These are phyloP conservation scores for Australoheros facetus DNA, from an alignment of 2,797 vertebrate species.

Conservation along the genomic window DNA sequence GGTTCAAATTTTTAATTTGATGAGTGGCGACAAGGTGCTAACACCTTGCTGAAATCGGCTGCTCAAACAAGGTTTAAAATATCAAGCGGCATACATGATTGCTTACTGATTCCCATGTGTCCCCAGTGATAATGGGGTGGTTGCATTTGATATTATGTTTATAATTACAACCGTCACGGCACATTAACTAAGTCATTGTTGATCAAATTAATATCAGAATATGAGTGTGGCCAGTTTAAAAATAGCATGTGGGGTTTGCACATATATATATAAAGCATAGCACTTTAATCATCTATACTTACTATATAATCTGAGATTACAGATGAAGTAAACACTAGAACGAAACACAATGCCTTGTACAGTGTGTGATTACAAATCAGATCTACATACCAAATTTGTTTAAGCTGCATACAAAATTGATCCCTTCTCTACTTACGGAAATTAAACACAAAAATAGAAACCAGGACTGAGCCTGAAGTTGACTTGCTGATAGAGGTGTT, in stretches of 20 bases:
- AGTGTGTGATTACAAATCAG: constrained; percentile 41
- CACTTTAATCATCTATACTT: background rate
- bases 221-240: constrained; percentile 45
- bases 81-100: constrained; percentile 67
- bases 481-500: constrained; percentile 70
- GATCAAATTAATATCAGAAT: constrained; percentile 72
- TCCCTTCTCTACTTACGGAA: constrained; percentile 20
- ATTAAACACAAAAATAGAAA: constrained; percentile 37
- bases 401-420: constrained; percentile 40
- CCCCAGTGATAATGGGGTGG: constrained; percentile 64
- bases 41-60: constrained; percentile 56
- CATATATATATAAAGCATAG: too few species aligned
- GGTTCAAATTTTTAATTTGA: constrained; percentile 64
- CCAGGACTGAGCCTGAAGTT: constrained; percentile 47
- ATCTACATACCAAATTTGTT: constrained; percentile 43
- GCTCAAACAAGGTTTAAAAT: constrained; percentile 70
- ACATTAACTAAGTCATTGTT: constrained; percentile 72
- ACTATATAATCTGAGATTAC: constrained; percentile 14
- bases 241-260: constrained; percentile 20
- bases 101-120: constrained; percentile 66
- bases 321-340: constrained; percentile 28
- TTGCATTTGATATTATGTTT: constrained; percentile 74
- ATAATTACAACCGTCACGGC: constrained; percentile 74
- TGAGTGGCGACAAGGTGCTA: constrained; percentile 62
- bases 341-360: constrained; percentile 15